These are phyloP conservation scores for Misgurnus mizolepis DNA, from an alignment of 2,113 vertebrate genomes.

Conservation along the genomic window DNA sequence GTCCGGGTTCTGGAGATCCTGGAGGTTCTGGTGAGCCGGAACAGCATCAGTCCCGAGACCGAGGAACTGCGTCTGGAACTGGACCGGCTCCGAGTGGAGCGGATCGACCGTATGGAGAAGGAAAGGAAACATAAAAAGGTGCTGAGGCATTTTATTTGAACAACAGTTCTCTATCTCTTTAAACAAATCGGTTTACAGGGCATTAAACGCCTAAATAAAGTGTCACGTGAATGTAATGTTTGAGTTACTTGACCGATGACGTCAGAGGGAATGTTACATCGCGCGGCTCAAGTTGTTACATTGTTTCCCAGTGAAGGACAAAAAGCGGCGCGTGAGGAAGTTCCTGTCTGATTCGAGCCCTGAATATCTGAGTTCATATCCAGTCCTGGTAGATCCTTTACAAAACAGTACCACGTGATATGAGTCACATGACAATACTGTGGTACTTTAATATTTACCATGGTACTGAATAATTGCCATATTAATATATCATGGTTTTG, in stretches of 20 bases:
- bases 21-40: slow-evolving; percentile 93
- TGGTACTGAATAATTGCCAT: background rate
- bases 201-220: background rate
- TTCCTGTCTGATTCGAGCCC: slow-evolving; percentile 25
- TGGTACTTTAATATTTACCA: background rate
- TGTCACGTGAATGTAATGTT: background rate
- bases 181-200: background rate
- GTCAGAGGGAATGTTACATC: background rate
- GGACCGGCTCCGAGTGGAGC: slow-evolving; percentile 89
- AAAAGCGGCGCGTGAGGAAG: background rate
- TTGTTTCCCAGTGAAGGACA: background rate
- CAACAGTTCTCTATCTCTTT: too few species aligned
- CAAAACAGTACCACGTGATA: background rate
- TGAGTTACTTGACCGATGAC: background rate
- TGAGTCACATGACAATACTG: background rate
- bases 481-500: background rate
- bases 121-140: slow-evolving; percentile 93
- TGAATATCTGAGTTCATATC: too few species aligned
- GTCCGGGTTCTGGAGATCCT: slow-evolving; percentile 96
- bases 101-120: slow-evolving; percentile 91
- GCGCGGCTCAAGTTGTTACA: background rate
- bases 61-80: slow-evolving; percentile 95
- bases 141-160: too few species aligned
- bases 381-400: background rate
- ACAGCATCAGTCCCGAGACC: slow-evolving; percentile 86